Conservation (phyloP, 2,113 vertebrate species). For the Psilopsiagon aymara region DNA sequence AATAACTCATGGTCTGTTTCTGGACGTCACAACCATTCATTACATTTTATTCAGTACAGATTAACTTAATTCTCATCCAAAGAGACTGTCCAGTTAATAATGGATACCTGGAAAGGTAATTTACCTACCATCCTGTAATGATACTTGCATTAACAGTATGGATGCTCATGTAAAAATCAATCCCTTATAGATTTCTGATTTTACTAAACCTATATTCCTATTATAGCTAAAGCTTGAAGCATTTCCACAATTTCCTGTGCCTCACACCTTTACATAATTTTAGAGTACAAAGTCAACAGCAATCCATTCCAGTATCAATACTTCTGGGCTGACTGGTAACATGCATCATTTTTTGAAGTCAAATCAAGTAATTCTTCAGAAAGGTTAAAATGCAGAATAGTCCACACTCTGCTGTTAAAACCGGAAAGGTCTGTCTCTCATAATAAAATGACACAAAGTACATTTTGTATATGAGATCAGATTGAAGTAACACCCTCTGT, state of each 20-base stretch:
- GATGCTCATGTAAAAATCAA: neutral
- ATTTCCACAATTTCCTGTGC: neutral
- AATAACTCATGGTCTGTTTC: neutral
- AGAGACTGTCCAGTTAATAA: neutral
- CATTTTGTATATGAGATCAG: neutral
- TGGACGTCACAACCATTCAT: neutral
- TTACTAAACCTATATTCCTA: neutral
- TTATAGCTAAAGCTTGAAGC: neutral
- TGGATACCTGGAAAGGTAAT: neutral
- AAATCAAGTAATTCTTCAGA: constrained; percentile 33
- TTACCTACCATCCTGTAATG: neutral
- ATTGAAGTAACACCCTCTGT: neutral
- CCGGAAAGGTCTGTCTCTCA: constrained; percentile 9
- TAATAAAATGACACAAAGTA: constrained; percentile 29
- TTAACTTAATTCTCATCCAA: neutral
- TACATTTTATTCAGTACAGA: neutral
- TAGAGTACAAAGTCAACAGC: neutral
- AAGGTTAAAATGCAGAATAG: constrained; percentile 54
- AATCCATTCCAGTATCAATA: constrained; percentile 28
- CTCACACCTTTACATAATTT: neutral
- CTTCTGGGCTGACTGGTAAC: neutral
- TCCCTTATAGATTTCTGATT: neutral
- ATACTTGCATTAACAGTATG: neutral
- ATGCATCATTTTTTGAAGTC: constrained; percentile 33
- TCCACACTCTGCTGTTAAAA: constrained; percentile 45